These are phyloP conservation scores for Lasioglossum villosulum DNA, from an alignment of 2,888 invertebrate species.

Conservation along the genomic window DNA sequence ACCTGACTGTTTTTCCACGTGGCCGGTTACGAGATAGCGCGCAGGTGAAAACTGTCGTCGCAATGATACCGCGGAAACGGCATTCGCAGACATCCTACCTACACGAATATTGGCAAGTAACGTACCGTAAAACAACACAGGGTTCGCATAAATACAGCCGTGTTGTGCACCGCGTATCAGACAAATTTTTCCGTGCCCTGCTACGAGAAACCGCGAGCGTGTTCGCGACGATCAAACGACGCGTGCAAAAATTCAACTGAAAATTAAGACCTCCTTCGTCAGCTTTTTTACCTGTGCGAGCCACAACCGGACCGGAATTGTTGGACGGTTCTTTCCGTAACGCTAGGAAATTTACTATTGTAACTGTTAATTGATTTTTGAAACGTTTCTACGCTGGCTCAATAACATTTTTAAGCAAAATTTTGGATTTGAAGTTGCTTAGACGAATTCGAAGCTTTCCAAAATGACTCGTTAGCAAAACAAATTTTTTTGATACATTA, in stretches of 20 bases:
- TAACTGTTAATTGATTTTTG: neutral
- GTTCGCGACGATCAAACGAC: conserved; percentile 24
- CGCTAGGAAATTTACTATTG: neutral
- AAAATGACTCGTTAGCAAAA: no score
- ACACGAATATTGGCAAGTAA: conserved; percentile 55
- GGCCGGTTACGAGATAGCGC: conserved; percentile 45
- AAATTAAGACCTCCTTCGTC: neutral
- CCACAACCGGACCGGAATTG: neutral
- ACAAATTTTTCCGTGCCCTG: conserved; percentile 12
- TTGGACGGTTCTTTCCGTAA: neutral
- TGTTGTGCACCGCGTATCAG: neutral
- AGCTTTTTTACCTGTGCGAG: neutral
- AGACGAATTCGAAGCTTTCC: neutral
- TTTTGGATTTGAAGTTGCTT: neutral
- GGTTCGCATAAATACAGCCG: conserved; percentile 21
- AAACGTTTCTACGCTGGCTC: neutral
- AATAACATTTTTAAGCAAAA: neutral
- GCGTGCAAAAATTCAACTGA: conserved; percentile 1
- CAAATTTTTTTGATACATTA: neutral
- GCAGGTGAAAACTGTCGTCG: neutral
- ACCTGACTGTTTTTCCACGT: conserved; percentile 39
- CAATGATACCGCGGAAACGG: neutral
- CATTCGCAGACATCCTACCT: neutral
- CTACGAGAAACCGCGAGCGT: neutral
- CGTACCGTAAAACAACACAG: conserved; percentile 37